Evolutionary conservation across 2,113 vertebrate genomes (phyloP), one percentile per base, ranked within the genome.

Genomic region (Rhegmatorhina hoffmannsi): DNA sequence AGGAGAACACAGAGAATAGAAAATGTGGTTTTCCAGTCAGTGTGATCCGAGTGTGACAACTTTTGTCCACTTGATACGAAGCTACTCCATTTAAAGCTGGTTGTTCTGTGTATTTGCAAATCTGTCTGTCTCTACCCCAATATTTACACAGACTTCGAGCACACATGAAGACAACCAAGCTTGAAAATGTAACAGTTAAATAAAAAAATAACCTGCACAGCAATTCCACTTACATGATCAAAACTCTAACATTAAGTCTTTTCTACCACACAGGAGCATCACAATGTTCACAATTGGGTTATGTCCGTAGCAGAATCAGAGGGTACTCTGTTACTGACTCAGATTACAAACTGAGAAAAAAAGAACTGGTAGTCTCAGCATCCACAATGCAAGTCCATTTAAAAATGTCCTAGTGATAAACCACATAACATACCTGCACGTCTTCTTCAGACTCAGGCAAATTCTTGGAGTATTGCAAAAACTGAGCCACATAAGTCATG

Each of bases 401-500:
- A 12, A 53, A 55, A 75, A 56, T 26, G 38, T 19, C 55, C 13
- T 44, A 53, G 34, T 73, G 68, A 49, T 4, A 64, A 80, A 40
- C 20, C 17, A 38, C 73, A 40, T 9, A 43, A 88, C 97, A 80
- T 91, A 99, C 99, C 98, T 98, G 98, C 85, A 95, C 55, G 26
- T 97, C 97, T 7, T 98, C 98, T 69, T 98, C 98, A 36, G 97
- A 33, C 11, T 64, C 76, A 12, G 93, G 93, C 29, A 95, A 64
- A 33, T 98, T 98, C 96, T 97, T 99, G 86, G 99, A 99, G 97
- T 99, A 99, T 79, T 98, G 98, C 44, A 99, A 97, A 97, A 99
- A 99, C 97, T 99, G 99, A 26, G 99, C 98, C 97, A 99, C 99
- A 0, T 99, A 99, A 10, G 99, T 99, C 98, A 99, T 99, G 96